Conservation (phyloP, 2,797 vertebrate species). For the Psittacula derbiana region DNA sequence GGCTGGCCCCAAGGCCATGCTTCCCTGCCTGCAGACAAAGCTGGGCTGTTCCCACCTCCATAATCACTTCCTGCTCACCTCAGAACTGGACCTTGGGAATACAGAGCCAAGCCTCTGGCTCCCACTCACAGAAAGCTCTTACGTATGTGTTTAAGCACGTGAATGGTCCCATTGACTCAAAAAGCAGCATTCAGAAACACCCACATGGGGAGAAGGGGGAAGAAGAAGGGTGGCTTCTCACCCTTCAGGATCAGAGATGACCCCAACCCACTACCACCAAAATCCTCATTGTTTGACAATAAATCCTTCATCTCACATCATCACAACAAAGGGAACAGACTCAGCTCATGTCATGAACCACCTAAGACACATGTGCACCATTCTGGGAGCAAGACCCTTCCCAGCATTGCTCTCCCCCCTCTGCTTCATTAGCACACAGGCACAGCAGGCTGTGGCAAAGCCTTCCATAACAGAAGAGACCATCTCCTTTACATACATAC, state of each 20-base stretch:
- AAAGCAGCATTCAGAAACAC: not conserved
- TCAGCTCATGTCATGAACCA: not conserved
- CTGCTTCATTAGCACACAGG: not conserved
- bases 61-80: not conserved
- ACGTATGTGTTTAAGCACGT: not conserved
- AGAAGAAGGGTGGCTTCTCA: not conserved
- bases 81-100: not conserved
- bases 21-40: not conserved
- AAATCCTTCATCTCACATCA: not conserved
- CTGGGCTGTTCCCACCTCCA: not conserved
- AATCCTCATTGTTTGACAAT: not conserved
- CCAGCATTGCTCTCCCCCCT: not conserved
- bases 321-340: not conserved
- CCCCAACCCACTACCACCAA: not conserved
- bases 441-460: not conserved
- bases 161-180: fast-evolving
- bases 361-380: fast-evolving
- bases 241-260: not conserved
- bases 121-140: not conserved
- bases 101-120: not conserved
- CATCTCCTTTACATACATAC: fast-evolving
- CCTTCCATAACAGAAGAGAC: not conserved
- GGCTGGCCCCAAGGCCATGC: not conserved
- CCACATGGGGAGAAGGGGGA: not conserved
- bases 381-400: not conserved